Evolutionary conservation across 2,888 invertebrate genomes (phyloP).

Genomic region (Spicauda simplicius): DNA sequence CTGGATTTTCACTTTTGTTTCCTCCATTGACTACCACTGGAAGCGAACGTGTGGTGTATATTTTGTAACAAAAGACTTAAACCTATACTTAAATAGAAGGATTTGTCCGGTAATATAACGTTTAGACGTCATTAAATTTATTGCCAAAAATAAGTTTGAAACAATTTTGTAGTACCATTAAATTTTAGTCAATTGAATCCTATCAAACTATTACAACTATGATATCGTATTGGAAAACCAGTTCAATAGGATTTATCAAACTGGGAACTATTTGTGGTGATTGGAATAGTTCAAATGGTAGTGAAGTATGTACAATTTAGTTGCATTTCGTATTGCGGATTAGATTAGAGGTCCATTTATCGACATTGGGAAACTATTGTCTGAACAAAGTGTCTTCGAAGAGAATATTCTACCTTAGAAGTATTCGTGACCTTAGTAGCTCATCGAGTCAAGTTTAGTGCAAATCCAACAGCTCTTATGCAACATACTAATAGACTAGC

Average conservation of each 20-base stretch:
- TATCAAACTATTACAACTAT: conserved; percentile 12
- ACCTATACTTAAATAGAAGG: neutral
- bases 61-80: neutral
- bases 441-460: too few species aligned
- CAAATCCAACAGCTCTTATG: too few species aligned
- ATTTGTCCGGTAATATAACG: too few species aligned
- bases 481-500: too few species aligned
- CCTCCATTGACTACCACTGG: too few species aligned
- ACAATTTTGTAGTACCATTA: conserved; percentile 5
- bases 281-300: conserved; percentile 42
- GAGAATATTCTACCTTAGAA: too few species aligned
- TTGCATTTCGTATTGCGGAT: neutral
- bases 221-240: conserved; percentile 47
- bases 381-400: too few species aligned
- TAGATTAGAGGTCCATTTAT: neutral
- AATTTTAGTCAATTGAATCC: conserved; percentile 9
- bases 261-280: conserved; percentile 47
- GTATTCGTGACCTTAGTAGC: too few species aligned
- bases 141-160: neutral
- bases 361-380: too few species aligned
- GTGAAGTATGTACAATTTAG: conserved; percentile 17
- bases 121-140: neutral
- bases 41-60: too few species aligned
- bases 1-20: too few species aligned
- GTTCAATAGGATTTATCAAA: conserved; percentile 46